A percentile compares a stretch with the other conserved stretches of the same genome.
phyloP scores from a whole-genome alignment of 2,113 vertebrate genomes.

The Ptyas mucosa region DNA sequence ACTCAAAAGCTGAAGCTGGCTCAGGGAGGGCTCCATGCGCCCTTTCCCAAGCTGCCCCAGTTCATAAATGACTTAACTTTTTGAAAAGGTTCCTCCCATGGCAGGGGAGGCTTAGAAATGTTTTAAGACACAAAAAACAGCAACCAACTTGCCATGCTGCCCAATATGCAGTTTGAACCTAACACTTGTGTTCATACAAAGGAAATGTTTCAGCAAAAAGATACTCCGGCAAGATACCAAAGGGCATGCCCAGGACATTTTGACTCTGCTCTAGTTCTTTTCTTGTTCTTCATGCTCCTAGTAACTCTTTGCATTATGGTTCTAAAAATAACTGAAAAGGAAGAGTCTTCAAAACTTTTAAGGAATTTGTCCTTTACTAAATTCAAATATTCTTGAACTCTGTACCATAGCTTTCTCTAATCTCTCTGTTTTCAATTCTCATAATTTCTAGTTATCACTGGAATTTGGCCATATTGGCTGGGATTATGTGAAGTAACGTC shows the following conservation, averaged over 20 bases:
- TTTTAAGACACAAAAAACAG: background rate
- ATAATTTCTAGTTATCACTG: background rate
- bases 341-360: background rate
- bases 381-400: background rate
- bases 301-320: background rate
- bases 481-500: background rate
- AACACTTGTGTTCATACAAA: background rate
- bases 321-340: background rate
- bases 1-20: background rate
- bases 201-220: background rate
- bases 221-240: background rate
- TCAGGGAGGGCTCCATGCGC: background rate
- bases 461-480: background rate
- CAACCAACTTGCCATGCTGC: background rate
- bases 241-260: background rate
- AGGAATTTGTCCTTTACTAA: background rate
- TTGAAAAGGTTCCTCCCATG: background rate
- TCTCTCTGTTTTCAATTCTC: background rate
- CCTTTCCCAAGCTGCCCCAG: background rate
- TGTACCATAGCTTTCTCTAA: background rate
- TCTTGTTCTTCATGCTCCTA: background rate
- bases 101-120: background rate
- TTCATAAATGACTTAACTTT: background rate
- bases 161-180: background rate
- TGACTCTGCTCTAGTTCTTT: background rate